Evolutionary conservation across 2,888 invertebrate genomes (phyloP).

Genomic region (Cremastinae sp.): DNA sequence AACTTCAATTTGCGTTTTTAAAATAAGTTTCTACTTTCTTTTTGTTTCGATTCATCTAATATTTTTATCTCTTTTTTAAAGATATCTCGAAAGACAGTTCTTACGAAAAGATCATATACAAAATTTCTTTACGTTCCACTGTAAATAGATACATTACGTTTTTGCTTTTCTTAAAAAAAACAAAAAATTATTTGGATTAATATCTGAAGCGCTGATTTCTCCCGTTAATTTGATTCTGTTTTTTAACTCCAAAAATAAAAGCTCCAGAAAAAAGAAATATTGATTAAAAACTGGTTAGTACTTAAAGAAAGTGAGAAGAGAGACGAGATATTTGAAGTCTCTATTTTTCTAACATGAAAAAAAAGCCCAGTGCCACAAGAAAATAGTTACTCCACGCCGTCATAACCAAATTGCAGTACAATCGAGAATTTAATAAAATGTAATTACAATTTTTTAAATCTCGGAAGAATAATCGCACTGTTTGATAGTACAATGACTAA

Average conservation of each 20-base stretch:
- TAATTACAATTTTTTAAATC: slow-evolving; percentile 40
- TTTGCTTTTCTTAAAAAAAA: no score
- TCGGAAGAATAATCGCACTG: slow-evolving; percentile 32
- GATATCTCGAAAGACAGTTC: no score
- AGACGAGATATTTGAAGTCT: slow-evolving; percentile 27
- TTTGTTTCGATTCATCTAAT: no score
- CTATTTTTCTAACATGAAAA: not conserved
- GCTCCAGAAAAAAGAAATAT: slow-evolving; percentile 14
- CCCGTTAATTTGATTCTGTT: no score
- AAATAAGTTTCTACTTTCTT: no score
- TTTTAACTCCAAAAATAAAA: no score
- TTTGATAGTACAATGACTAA: slow-evolving; percentile 53
- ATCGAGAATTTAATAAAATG: slow-evolving; percentile 65
- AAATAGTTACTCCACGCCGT: slow-evolving; percentile 72
- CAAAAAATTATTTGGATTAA: no score
- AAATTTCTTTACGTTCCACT: no score
- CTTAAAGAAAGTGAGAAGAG: slow-evolving; percentile 52
- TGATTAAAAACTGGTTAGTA: slow-evolving; percentile 61
- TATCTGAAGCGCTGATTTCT: no score
- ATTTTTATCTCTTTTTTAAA: no score
- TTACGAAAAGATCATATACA: no score
- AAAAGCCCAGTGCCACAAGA: slow-evolving; percentile 69
- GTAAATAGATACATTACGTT: not conserved
- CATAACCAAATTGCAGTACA: slow-evolving; percentile 79
- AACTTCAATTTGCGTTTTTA: no score